These are phyloP conservation scores for Microcebus jonahi DNA, from an alignment of 2,113 vertebrate species.

Conservation along the genomic window DNA sequence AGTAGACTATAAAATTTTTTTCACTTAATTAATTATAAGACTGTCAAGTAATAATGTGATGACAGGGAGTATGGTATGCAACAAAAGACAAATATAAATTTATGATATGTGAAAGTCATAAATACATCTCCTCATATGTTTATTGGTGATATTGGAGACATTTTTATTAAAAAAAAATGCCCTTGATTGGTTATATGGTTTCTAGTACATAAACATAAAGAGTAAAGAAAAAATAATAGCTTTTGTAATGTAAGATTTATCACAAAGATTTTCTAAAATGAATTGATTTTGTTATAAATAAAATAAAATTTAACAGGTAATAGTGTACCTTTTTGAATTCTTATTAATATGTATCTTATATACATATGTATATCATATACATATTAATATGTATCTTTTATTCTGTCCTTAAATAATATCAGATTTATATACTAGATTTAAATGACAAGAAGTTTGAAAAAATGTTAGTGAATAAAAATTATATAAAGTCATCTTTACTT, in stretches of 20 bases:
- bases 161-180: neutral
- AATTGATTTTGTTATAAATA: neutral
- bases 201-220: neutral
- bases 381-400: neutral
- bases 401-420: neutral
- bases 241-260: neutral
- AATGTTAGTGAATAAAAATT: neutral
- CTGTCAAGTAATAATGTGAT: neutral
- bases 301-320: neutral
- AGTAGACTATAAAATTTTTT: neutral
- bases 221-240: neutral
- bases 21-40: neutral
- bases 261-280: neutral
- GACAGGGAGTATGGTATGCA: neutral
- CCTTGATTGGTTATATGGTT: neutral
- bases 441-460: neutral
- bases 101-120: neutral
- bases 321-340: neutral
- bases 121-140: neutral
- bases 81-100: neutral
- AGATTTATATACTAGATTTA: neutral
- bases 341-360: neutral
- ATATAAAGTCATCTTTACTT: no score
- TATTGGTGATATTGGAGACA: neutral
- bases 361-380: no score